Evolutionary conservation across 2,888 invertebrate species (phyloP).

Genomic region (Neoaliturus tenellus): DNA sequence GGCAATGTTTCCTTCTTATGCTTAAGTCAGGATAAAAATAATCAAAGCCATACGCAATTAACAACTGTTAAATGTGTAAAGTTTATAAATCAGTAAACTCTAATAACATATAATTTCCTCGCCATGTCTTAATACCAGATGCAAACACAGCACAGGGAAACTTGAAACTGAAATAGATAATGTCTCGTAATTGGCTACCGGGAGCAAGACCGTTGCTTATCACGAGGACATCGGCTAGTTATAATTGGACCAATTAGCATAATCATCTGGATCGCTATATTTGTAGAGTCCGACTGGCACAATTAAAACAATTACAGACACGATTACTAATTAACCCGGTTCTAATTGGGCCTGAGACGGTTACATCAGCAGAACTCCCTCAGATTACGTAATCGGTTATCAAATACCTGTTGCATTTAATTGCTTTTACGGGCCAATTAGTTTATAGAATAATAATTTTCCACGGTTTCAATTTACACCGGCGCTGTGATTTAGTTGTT

Average conservation of each 20-base stretch:
- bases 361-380: neutral
- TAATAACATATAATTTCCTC: no score
- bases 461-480: conserved; percentile 2
- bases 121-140: neutral
- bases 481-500: neutral
- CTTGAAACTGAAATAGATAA: neutral
- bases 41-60: no score
- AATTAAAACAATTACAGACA: conserved; percentile 49
- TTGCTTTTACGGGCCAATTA: neutral
- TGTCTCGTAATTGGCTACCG: neutral
- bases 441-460: neutral
- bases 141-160: no score
- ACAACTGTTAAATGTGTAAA: no score
- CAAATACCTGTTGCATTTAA: neutral
- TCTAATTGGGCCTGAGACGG: conserved; percentile 20
- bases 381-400: neutral
- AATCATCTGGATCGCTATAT: conserved; percentile 14
- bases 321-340: conserved; percentile 13
- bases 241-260: conserved; percentile 50
- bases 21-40: no score
- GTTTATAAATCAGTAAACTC: no score
- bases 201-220: neutral
- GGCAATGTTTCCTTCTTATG: no score
- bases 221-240: conserved; percentile 31
- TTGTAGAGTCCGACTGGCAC: conserved; percentile 29